Evolutionary conservation across 2,888 invertebrate species (phyloP).

Genomic region (Aleiodes leptofemur): DNA sequence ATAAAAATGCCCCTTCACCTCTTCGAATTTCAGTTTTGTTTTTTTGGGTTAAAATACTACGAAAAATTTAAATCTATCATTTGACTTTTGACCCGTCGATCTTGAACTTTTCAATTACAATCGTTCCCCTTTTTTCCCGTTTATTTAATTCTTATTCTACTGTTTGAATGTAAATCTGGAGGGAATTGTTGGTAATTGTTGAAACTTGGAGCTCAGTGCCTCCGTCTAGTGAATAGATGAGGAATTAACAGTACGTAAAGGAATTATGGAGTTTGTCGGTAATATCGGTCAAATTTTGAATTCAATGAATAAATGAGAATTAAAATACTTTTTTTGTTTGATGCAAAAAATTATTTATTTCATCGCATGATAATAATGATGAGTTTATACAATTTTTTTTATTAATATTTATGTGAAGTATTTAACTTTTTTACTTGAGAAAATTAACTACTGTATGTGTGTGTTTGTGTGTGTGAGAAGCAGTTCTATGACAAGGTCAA

Average conservation of each 20-base stretch:
- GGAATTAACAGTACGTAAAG: constrained; percentile 38
- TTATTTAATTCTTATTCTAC: too few relatives aligned
- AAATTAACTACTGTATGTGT: background rate
- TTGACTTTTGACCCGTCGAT: too few relatives aligned
- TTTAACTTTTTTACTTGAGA: background rate
- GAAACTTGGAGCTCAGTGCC: constrained; percentile 60
- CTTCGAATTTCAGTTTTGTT: too few relatives aligned
- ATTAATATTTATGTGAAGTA: background rate
- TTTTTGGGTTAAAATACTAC: too few relatives aligned
- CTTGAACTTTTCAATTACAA: too few relatives aligned
- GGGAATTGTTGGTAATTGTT: background rate
- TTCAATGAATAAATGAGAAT: background rate
- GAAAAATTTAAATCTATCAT: too few relatives aligned
- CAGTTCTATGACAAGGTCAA: constrained; percentile 29
- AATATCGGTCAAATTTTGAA: constrained; percentile 43
- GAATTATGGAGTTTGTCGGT: constrained; percentile 48
- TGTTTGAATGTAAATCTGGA: too few relatives aligned
- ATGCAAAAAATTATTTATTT: background rate
- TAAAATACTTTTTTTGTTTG: background rate
- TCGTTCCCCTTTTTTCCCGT: too few relatives aligned
- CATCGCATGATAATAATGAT: too few relatives aligned
- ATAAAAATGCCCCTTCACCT: too few relatives aligned
- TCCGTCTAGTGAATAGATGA: constrained; percentile 69
- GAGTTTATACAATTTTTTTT: background rate
- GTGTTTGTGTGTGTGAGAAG: background rate